A percentile compares a stretch with the other conserved stretches of the same genome.
phyloP scores from a whole-genome alignment of 2,888 invertebrate genomes.

The Drosophila macrospina region DNA sequence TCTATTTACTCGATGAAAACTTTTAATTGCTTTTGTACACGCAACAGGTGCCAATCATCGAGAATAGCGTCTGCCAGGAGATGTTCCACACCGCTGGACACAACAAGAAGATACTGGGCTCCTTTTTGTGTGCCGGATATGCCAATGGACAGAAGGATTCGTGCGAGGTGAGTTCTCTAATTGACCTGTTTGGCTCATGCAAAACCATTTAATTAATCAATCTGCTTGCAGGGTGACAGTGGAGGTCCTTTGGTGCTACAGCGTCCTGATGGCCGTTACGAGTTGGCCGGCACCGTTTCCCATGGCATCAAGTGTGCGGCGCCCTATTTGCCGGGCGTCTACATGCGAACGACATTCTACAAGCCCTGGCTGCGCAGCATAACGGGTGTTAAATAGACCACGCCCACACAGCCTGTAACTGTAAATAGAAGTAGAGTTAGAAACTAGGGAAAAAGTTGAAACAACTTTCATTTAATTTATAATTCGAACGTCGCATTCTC shows the following conservation, averaged over 20 bases:
- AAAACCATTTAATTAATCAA: slow-evolving; percentile 7
- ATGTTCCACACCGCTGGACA: slow-evolving; percentile 97
- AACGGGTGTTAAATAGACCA: slow-evolving; percentile 89
- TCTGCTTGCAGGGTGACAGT: slow-evolving; percentile 91
- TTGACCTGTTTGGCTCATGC: slow-evolving; percentile 6
- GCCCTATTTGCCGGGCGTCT: slow-evolving; percentile 95
- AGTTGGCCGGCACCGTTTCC: slow-evolving; percentile 95
- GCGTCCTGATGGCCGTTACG: slow-evolving; percentile 93
- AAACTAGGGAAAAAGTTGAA: slow-evolving; percentile 40
- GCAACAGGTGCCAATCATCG: slow-evolving; percentile 93
- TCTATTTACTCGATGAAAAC: slow-evolving; percentile 11
- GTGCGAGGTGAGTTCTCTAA: slow-evolving; percentile 90
- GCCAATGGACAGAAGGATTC: slow-evolving; percentile 96
- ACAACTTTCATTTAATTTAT: slow-evolving; percentile 37
- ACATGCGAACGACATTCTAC: slow-evolving; percentile 96
- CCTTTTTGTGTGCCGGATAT: slow-evolving; percentile 96
- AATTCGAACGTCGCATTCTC: slow-evolving; percentile 46
- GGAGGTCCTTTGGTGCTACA: slow-evolving; percentile 95
- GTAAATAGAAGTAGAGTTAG: slow-evolving; percentile 76
- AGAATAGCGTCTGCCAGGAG: slow-evolving; percentile 95
- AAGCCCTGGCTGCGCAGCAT: slow-evolving; percentile 96
- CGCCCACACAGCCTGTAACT: slow-evolving; percentile 47
- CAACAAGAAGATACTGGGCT: slow-evolving; percentile 93
- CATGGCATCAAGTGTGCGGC: slow-evolving; percentile 98
- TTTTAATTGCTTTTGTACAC: slow-evolving; percentile 38